A percentile compares a stretch with the other conserved stretches of the same genome.
phyloP scores from a whole-genome alignment of 2,797 vertebrate genomes.

The Malurus splendens region DNA sequence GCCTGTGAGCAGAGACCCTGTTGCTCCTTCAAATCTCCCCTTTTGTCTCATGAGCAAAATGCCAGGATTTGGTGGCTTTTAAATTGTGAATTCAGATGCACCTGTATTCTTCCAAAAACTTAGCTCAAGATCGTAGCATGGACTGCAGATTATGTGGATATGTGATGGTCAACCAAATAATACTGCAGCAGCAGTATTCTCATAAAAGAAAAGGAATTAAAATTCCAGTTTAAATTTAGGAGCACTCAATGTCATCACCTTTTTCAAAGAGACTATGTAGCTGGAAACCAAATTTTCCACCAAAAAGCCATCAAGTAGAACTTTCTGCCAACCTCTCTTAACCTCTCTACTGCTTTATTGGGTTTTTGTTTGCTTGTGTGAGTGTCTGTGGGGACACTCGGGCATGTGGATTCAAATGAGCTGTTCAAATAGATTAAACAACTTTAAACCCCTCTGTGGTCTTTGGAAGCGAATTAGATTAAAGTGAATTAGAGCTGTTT shows the following conservation, averaged over 20 bases:
- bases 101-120: not conserved
- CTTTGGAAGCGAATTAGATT: conserved; percentile 59
- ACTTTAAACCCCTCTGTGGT: conserved; percentile 52
- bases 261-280: not conserved
- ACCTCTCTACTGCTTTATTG: not conserved
- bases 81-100: not conserved
- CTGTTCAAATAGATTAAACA: conserved; percentile 57
- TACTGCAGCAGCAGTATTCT: not conserved
- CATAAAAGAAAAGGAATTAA: not conserved
- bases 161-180: not conserved
- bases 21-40: not conserved
- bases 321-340: not conserved
- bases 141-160: not conserved
- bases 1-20: not conserved
- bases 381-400: conserved; percentile 41
- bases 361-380: conserved; percentile 29
- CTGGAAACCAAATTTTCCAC: not conserved
- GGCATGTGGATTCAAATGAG: conserved; percentile 45
- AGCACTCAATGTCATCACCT: not conserved
- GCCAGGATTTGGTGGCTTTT: not conserved
- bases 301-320: not conserved
- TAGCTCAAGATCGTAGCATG: not conserved
- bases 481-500: conserved; percentile 56
- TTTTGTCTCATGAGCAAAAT: not conserved
- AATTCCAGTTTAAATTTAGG: not conserved